Conservation (phyloP, 2,797 vertebrate genomes). For the Lophius americanus region DNA sequence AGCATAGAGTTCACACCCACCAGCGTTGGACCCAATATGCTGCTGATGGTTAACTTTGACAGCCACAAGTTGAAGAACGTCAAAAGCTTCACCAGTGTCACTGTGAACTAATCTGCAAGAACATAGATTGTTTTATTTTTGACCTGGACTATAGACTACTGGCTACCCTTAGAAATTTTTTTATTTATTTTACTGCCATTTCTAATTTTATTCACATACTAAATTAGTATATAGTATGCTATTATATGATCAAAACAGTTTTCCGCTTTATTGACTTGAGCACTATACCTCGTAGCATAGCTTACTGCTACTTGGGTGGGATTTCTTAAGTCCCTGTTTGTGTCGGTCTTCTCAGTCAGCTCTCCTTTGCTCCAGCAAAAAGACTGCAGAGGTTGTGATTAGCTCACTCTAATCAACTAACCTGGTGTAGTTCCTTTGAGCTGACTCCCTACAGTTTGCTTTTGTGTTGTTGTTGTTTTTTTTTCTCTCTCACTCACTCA, state of each 20-base stretch:
- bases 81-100: conserved; percentile 83
- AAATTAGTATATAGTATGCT: not conserved
- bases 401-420: too few species aligned
- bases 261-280: too few species aligned
- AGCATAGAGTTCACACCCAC: conserved; percentile 79
- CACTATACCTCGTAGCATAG: too few species aligned
- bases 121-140: not conserved
- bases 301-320: too few species aligned
- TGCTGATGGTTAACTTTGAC: conserved; percentile 87
- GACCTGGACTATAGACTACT: not conserved
- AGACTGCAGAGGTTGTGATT: too few species aligned
- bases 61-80: conserved; percentile 86
- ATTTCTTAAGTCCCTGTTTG: too few species aligned
- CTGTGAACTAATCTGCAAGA: conserved; percentile 65
- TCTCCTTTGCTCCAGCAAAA: too few species aligned
- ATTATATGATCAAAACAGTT: not conserved
- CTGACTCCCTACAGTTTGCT: too few species aligned
- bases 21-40: conserved; percentile 72
- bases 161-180: not conserved
- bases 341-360: too few species aligned
- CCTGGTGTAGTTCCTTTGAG: too few species aligned
- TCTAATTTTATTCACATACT: not conserved
- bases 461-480: too few species aligned
- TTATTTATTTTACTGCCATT: not conserved
- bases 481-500: not conserved